Evolutionary conservation across 2,797 vertebrate species (phyloP), one percentile per base, ranked within the genome.

Genomic region (Morus bassanus): DNA sequence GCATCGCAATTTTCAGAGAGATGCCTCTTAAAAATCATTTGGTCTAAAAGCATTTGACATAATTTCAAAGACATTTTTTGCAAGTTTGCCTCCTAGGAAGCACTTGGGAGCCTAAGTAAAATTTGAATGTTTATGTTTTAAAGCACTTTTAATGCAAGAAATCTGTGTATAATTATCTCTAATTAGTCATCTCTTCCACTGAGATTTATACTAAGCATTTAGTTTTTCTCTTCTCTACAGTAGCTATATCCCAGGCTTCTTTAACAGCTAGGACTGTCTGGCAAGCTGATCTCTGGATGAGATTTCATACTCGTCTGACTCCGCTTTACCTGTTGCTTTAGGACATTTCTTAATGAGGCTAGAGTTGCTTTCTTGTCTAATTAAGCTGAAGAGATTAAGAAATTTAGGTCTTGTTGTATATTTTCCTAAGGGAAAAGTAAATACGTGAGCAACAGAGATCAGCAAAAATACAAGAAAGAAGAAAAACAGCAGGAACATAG

Each of bases 121-220:
- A 96, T 94, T 33, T 87, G 85, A 96, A 95, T 96, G 94, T 97
- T 97, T 96, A 96, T 95, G 94, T 97, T 97, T 96, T 95, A 96
- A 97, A 97, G 91, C 85, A 93, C 80, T 96, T 97, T 95, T 96
- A 96, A 96, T 95, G 96, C 90, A 96, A 96, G 90, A 96, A 96
- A 95, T 95, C 91, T 93, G 88, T 82, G 90, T 97, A 91, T 96
- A 96, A 96, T 96, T 95, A 97, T 70, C 77, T 91, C 87, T 91
- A 96, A 93, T 96, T 96, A 91, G 79, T 95, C 89, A 96, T 94
- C 92, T 94, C 94, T 95, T 94, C 91, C 94, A 94, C 97, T 94
- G 94, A 94, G 96, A 94, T 93, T 95, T 91, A 79, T 96, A 94
- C 88, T 88, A 89, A 95, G 92, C 61, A 80, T 90, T 94, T 70